phyloP scores from a whole-genome alignment of 2,113 vertebrate genomes.

The Ploceus nigricollis region DNA sequence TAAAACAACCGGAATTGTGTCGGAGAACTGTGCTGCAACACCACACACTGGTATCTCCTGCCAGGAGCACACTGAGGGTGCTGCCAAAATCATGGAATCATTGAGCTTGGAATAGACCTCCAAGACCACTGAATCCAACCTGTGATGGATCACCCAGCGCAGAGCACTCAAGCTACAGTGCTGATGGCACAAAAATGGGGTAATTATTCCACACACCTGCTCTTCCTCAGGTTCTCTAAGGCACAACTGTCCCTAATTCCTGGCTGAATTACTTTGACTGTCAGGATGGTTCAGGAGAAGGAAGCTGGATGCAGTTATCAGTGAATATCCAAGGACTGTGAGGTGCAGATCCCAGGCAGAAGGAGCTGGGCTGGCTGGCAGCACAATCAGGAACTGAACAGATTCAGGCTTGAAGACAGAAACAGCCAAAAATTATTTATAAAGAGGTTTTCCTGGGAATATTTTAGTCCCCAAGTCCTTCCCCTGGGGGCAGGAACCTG shows the following conservation, averaged over 20 bases:
- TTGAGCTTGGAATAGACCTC: background rate
- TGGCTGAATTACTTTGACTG: background rate
- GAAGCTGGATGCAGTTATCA: background rate
- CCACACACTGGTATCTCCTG: background rate
- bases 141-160: background rate
- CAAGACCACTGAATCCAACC: background rate
- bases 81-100: background rate
- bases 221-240: background rate
- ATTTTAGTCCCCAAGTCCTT: background rate
- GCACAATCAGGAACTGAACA: background rate
- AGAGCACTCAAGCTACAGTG: rapidly evolving
- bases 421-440: background rate
- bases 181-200: background rate
- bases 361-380: background rate
- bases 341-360: background rate
- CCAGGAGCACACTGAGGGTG: background rate
- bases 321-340: background rate
- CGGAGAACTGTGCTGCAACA: rapidly evolving
- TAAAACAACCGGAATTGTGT: rapidly evolving
- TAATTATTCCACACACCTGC: background rate
- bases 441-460: background rate
- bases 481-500: background rate
- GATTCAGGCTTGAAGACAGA: background rate
- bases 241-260: background rate
- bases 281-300: background rate